phyloP scores from a whole-genome alignment of 1,140 invertebrate species.

The Thrips palmi region DNA sequence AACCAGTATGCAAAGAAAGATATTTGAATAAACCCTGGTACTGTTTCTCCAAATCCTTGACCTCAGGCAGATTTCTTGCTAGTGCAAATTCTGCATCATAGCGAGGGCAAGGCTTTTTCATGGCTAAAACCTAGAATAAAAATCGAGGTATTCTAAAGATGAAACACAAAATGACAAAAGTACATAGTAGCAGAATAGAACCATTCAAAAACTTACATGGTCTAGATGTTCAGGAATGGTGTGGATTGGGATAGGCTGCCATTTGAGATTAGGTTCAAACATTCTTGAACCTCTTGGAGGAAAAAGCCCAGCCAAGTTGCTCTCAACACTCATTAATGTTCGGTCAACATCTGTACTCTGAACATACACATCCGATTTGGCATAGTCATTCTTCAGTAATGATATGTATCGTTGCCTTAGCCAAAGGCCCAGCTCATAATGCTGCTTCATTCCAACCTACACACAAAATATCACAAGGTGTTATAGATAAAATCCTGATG shows the following conservation, averaged over 20 bases:
- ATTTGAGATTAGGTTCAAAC: slow-evolving; percentile 37
- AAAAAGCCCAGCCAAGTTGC: slow-evolving; percentile 61
- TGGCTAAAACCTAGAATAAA: slow-evolving; percentile 25
- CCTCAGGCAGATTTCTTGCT: slow-evolving; percentile 33
- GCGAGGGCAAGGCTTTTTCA: slow-evolving; percentile 42
- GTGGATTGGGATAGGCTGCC: slow-evolving; percentile 84
- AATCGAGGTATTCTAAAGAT: slow-evolving; percentile 1
- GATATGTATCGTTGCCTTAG: slow-evolving; percentile 29
- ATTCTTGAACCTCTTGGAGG: slow-evolving; percentile 37
- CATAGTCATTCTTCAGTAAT: slow-evolving; percentile 32
- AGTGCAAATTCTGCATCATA: slow-evolving; percentile 35
- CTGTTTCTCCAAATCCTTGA: slow-evolving; percentile 33
- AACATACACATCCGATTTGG: slow-evolving; percentile 40
- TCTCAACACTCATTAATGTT: slow-evolving; percentile 74
- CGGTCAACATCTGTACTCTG: slow-evolving; percentile 71
- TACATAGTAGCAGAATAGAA: slow-evolving; percentile 4
- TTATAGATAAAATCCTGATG: slow-evolving; percentile 7
- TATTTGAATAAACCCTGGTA: slow-evolving; percentile 44
- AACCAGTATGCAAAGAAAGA: slow-evolving; percentile 37
- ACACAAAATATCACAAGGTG: slow-evolving; percentile 13
- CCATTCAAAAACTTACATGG: slow-evolving; percentile 25
- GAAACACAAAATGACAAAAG: slow-evolving; percentile 2
- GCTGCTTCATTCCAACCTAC: slow-evolving; percentile 56
- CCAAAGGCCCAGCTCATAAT: slow-evolving; percentile 54
- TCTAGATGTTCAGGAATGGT: slow-evolving; percentile 47